Conservation (phyloP, 2,888 invertebrate species). For the Caenorhabditis sinica region DNA sequence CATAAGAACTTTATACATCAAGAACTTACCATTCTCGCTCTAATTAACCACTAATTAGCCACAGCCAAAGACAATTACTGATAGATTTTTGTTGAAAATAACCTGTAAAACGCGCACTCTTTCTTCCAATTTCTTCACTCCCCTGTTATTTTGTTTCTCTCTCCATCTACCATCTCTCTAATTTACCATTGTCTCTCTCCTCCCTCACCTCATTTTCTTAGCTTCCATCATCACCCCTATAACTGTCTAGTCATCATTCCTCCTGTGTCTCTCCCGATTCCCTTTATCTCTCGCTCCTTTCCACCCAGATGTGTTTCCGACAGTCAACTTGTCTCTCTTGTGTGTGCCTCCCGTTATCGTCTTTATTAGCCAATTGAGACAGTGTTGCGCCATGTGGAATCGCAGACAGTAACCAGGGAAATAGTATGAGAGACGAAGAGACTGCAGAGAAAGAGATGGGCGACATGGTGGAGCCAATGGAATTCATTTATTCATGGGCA, state of each 20-base stretch:
- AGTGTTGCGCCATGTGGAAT: conserved; percentile 19
- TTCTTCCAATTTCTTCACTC: not conserved
- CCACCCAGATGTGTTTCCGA: conserved; percentile 31
- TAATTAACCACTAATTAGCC: not conserved
- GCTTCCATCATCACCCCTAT: conserved; percentile 36
- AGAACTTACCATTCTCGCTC: conserved; percentile 8
- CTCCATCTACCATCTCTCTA: conserved; percentile 15
- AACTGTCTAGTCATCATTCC: conserved; percentile 29
- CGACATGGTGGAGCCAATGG: conserved; percentile 51
- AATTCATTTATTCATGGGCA: conserved; percentile 28
- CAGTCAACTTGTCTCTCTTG: conserved; percentile 36
- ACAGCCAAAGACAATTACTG: not conserved
- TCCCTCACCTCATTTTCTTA: conserved; percentile 13
- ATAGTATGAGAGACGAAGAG: conserved; percentile 32
- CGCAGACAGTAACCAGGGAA: conserved; percentile 3
- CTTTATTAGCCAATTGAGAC: conserved; percentile 49
- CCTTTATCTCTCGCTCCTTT: not conserved
- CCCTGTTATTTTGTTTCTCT: conserved; percentile 4
- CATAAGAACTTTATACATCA: no score
- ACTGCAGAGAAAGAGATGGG: conserved; percentile 23
- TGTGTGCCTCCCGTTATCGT: conserved; percentile 48
- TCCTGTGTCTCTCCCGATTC: conserved; percentile 24
- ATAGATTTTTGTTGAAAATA: conserved; percentile 19
- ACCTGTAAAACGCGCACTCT: conserved; percentile 44
- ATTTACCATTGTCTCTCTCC: conserved; percentile 23